Evolutionary conservation across 1,140 invertebrate genomes (phyloP), one percentile per base, ranked within the genome.

Genomic region (Eufriesea mexicana): DNA sequence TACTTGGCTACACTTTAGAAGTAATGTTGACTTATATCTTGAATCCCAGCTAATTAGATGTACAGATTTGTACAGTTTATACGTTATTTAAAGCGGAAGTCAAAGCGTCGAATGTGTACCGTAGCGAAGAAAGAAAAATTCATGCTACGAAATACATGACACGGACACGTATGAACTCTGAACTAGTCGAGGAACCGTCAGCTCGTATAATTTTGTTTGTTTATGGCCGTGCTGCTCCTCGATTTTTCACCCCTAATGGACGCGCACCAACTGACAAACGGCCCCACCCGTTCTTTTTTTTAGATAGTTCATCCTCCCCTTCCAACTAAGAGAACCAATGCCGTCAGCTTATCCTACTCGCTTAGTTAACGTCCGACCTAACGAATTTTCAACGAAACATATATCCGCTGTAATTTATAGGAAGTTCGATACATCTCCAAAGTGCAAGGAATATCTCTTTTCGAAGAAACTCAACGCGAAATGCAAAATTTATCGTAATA

Each of bases 121-220:
- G 59, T 12, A 54, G 16, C 20, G 0, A 42, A 12, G 14, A 20
- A 66, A 51, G 20, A 28, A 54, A 66, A 66, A 54, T 77, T 51
- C 62, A n/a, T 14, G 61, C 42, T 51, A 10, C n/a, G 75, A 14
- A 28, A 28, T 23, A 57, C 18, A 47, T 20, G 35, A 64, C 74
- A 25, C 25, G 12, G 35, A 51, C 59, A 47, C 55, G 55, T 20
- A 51, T 73, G 66, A 70, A 73, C 70, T 59, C 76, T 20, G 25
- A 73, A 42, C 61, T 55, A 68, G 72, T 64, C 73, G 84, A 62
- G 73, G 23, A 74, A 79, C 78, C 77, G 73, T 57, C 73, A 45
- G 75, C 81, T 83, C 88, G 90, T 92, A 93, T 93, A 94, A 93
- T 94, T 93, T 91, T 91, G 92, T 94, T 94, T 94, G 92, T 94